Percentiles rank a stretch among this genome's conserved stretches.
Evolutionary conservation across 2,797 vertebrate genomes (phyloP).

Genomic region (Gambelia wislizenii): DNA sequence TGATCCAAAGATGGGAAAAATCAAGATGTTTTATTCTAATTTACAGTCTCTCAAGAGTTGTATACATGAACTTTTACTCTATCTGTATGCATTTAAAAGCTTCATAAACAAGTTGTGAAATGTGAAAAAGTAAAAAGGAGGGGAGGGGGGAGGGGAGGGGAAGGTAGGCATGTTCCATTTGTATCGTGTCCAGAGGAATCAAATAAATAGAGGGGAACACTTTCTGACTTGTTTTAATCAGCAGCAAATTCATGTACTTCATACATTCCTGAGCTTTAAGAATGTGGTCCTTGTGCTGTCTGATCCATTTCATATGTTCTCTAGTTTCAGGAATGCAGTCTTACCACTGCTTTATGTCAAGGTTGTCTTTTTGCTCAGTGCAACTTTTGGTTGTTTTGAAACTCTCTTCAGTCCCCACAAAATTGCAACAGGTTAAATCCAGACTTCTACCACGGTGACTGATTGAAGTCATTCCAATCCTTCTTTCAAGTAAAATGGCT

Average conservation of each 20-base stretch:
- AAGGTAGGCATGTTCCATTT: neutral
- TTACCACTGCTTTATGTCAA: neutral
- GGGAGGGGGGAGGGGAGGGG: too few species aligned
- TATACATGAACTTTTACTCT: neutral
- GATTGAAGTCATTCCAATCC: neutral
- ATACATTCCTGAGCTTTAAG: constrained; percentile 12
- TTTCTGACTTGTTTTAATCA: neutral
- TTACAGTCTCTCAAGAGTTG: neutral
- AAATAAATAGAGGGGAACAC: neutral
- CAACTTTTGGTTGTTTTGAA: neutral
- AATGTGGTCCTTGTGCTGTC: neutral
- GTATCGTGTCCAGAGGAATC: neutral
- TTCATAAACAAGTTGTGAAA: too few species aligned
- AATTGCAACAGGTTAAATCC: neutral
- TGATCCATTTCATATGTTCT: neutral
- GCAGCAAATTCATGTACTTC: neutral
- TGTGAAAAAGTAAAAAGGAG: too few species aligned
- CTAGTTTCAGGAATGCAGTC: neutral
- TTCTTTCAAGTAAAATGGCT: neutral
- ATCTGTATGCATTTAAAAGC: too few species aligned
- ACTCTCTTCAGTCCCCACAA: neutral
- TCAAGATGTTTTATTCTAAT: neutral
- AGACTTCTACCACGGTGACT: too few species aligned
- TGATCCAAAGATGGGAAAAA: neutral
- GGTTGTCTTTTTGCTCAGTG: neutral